Evolutionary conservation across 2,113 vertebrate genomes (phyloP).

Genomic region (Choloepus hoffmanni): DNA sequence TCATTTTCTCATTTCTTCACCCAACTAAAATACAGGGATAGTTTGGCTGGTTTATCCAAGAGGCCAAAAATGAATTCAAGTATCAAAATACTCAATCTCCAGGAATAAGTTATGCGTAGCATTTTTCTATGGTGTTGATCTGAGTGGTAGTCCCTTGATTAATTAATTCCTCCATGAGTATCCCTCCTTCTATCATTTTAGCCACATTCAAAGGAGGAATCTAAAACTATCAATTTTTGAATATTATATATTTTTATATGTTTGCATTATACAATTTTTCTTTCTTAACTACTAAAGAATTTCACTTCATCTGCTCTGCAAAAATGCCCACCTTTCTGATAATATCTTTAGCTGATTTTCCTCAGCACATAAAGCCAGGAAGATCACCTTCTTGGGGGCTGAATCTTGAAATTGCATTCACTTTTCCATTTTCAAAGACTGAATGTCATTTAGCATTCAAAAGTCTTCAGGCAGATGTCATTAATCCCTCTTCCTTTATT

Average conservation of each 20-base stretch:
- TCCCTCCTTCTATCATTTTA: background rate
- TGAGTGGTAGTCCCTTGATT: background rate
- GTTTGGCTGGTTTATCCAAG: background rate
- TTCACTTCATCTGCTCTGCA: background rate
- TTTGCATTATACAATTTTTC: background rate
- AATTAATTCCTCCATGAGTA: background rate
- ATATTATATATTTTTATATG: background rate
- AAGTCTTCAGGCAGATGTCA: conserved; percentile 3
- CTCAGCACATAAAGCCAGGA: background rate
- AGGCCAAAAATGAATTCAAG: background rate
- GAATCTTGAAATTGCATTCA: background rate
- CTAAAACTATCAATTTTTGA: background rate
- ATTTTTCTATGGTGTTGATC: background rate
- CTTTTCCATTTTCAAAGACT: conserved; percentile 25
- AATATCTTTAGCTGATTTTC: background rate
- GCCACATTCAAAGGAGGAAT: background rate
- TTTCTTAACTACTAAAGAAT: background rate
- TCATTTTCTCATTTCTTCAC: background rate
- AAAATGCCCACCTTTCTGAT: background rate
- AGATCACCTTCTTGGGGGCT: background rate
- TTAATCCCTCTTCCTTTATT: background rate
- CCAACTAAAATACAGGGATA: background rate
- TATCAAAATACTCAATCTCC: background rate
- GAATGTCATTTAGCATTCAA: background rate
- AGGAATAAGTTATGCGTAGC: background rate